Evolutionary conservation across 2,888 invertebrate genomes (phyloP), one percentile per base, ranked within the genome.

Genomic region (Pollenia labialis): DNA sequence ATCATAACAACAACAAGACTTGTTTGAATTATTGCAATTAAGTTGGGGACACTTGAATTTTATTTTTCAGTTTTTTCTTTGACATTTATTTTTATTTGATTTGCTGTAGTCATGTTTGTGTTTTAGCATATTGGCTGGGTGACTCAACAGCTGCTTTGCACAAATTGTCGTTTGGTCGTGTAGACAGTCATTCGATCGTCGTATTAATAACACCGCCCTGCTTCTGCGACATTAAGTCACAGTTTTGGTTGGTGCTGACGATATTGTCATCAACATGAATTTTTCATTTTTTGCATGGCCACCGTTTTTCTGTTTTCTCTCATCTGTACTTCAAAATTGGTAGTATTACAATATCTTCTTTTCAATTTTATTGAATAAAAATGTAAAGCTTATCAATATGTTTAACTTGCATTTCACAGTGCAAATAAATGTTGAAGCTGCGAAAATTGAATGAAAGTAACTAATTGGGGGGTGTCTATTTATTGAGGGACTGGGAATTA

Each of bases 81-180:
- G 14, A 16, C 40, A 23, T 74, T 3, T 18, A 58, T 64, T 64
- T 54, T 66, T 79, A 11, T 16, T 44, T 23, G 23, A 10, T 7
- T 48, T 23, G 6, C 23, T 52, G 8, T 62, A 54, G 23, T 32
- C 14, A 32, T 12, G 52, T 42, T 16, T 75, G 46, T 44, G 46
- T 75, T 62, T 56, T 32, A 32, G 46, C 68, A 60, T 16, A 60
- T 68, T 71, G 10, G 64, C 72, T 75, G 42, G 72, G 72, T 87
- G 87, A 87, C 87, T 87, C 84, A 87, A 87, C 84, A 76, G 72
- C 87, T 74, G 75, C 82, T 75, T 80, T 72, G 42, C 42, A 76
- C 18, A 44, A 14, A 32, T 48, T 64, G 68, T 60, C 56, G 23
- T 44, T 74, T 12, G n/a, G 69, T 69, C 40, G 50, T 60, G 44